These are phyloP conservation scores for Amniataba percoides DNA, from an alignment of 2,797 vertebrate genomes.

Conservation along the genomic window DNA sequence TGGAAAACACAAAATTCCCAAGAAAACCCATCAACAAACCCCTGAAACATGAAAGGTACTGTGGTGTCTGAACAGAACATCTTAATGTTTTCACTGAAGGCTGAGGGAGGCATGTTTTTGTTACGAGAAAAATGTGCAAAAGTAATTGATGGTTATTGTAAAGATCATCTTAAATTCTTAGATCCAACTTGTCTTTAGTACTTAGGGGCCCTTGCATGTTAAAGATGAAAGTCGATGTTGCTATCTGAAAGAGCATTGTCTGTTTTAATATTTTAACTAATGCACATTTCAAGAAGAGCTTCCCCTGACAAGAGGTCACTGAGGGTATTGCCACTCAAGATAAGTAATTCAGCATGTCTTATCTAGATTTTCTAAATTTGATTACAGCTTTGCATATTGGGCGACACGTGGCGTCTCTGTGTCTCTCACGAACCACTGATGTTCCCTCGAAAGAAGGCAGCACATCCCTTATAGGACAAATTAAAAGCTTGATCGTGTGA, in stretches of 20 bases:
- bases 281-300: slow-evolving; percentile 47
- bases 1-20: neutral
- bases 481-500: slow-evolving; percentile 45
- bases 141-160: too few species aligned
- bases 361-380: slow-evolving; percentile 38
- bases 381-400: slow-evolving; percentile 21
- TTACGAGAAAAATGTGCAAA: too few species aligned
- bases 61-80: too few species aligned
- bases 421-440: slow-evolving; percentile 11
- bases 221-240: neutral
- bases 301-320: slow-evolving; percentile 21
- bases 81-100: too few species aligned
- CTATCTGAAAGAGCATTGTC: slow-evolving; percentile 17
- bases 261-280: slow-evolving; percentile 26
- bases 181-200: too few species aligned
- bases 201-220: neutral
- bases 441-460: slow-evolving; percentile 22
- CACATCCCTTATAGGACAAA: slow-evolving; percentile 29
- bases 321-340: slow-evolving; percentile 20
- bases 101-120: too few species aligned
- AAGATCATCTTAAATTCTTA: too few species aligned
- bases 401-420: neutral
- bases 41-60: too few species aligned
- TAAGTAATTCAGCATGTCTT: slow-evolving; percentile 27
- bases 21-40: neutral